A percentile compares a stretch with the other conserved stretches of the same genome.
These are phyloP conservation scores for Pocillopora damicornis DNA, from an alignment of 64 coral and sea anemone species.

Conservation along the genomic window DNA sequence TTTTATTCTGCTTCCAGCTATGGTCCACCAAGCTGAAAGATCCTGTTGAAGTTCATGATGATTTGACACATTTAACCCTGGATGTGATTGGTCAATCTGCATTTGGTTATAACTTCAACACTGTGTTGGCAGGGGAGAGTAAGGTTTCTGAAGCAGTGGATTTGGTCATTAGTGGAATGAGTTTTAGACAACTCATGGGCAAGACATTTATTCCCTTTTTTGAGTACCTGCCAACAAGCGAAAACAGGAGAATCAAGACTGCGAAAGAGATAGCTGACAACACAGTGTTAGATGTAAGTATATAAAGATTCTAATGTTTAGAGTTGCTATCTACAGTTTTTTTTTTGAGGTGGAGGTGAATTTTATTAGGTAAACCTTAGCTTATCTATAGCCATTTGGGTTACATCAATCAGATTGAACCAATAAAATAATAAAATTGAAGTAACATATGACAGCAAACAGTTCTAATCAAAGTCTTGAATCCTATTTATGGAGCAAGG, in stretches of 20 bases:
- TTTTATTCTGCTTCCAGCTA: not conserved
- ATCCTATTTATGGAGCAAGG: no score
- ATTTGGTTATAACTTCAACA: conserved; percentile 66
- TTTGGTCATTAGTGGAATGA: conserved; percentile 24
- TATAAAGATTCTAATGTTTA: not conserved
- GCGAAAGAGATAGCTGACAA: conserved; percentile 45
- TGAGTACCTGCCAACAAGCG: conserved; percentile 39
- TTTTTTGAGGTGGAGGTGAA: not conserved
- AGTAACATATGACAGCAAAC: no score
- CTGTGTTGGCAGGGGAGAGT: conserved; percentile 49
- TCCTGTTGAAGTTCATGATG: conserved; percentile 5
- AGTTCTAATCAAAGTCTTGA: no score
- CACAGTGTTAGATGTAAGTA: conserved; percentile 60
- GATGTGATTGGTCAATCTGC: conserved; percentile 67
- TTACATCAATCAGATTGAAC: no score
- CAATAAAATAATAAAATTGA: no score
- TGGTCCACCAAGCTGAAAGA: not conserved
- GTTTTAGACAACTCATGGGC: conserved; percentile 41
- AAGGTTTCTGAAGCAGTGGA: conserved; percentile 47
- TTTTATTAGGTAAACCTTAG: no score
- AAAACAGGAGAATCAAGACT: conserved; percentile 31
- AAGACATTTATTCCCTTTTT: conserved; percentile 48
- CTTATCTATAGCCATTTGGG: no score
- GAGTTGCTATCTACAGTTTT: no score
- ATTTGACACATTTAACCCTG: conserved; percentile 41